Conservation (phyloP, 2,797 vertebrate species). For the Capromys pilorides region DNA sequence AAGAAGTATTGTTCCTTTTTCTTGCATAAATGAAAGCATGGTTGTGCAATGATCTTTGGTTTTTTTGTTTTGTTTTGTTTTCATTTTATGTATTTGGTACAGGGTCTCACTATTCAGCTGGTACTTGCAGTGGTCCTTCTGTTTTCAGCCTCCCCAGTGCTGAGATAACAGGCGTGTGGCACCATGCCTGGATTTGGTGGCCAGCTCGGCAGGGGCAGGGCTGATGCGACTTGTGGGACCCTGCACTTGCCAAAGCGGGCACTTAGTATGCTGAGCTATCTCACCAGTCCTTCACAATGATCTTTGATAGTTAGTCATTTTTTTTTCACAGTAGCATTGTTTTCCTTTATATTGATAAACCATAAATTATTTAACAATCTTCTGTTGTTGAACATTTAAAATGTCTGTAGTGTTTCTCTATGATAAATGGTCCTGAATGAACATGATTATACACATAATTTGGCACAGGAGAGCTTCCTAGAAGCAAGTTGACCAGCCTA, state of each 20-base stretch:
- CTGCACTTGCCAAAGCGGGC: too few species aligned
- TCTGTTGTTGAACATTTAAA: conserved; percentile 41
- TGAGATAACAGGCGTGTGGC: too few species aligned
- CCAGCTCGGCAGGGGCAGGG: too few species aligned
- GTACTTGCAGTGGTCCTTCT: too few species aligned
- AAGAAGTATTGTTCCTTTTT: conserved; percentile 24
- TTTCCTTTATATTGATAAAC: conserved; percentile 27
- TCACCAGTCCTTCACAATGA: neutral
- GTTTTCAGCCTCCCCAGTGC: too few species aligned
- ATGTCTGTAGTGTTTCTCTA: conserved; percentile 19
- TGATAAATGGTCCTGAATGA: conserved; percentile 14
- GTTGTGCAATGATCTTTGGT: conserved; percentile 7
- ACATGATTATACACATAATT: neutral
- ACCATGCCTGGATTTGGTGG: too few species aligned
- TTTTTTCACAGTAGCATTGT: neutral
- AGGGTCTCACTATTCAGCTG: too few species aligned
- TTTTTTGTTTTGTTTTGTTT: too few species aligned
- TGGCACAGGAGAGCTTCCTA: conserved; percentile 8
- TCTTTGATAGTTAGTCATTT: neutral
- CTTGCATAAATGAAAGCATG: neutral
- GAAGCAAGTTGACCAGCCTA: neutral
- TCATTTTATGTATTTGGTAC: too few species aligned
- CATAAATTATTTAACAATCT: conserved; percentile 32
- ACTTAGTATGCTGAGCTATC: too few species aligned
- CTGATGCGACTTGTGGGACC: too few species aligned